Conservation (phyloP, 1,140 invertebrate genomes). For the Procambarus clarkii region DNA sequence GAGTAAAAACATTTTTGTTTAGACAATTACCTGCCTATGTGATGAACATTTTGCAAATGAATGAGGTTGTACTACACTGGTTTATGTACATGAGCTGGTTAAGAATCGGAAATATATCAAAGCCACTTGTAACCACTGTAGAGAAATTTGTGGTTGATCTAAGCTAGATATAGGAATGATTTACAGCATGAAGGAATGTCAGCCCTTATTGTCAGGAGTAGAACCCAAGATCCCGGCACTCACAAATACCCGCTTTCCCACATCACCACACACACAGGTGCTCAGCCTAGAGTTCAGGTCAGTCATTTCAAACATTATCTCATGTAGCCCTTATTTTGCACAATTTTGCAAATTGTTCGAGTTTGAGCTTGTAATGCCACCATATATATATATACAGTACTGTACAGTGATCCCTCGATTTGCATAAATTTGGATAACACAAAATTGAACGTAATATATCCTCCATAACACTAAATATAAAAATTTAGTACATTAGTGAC, state of each 20-base stretch:
- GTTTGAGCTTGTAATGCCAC: too few species aligned
- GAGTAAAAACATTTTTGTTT: background rate
- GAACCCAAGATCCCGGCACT: slow-evolving; percentile 28
- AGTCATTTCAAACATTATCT: background rate
- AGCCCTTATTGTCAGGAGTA: slow-evolving; percentile 1
- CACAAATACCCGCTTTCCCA: slow-evolving; percentile 42
- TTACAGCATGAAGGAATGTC: slow-evolving; percentile 20
- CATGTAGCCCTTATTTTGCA: background rate
- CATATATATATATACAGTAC: too few species aligned
- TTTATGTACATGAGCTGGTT: background rate
- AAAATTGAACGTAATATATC: too few species aligned
- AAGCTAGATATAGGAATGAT: background rate
- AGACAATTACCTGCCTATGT: background rate
- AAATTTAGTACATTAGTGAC: too few species aligned
- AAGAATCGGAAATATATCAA: background rate
- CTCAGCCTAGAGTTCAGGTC: slow-evolving; percentile 18
- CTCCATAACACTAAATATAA: too few species aligned
- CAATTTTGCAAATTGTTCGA: background rate
- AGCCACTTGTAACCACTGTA: background rate
- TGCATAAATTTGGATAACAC: too few species aligned
- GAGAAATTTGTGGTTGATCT: background rate
- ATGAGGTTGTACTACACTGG: background rate
- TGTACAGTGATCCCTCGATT: too few species aligned
- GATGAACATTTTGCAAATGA: background rate
- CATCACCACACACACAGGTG: slow-evolving; percentile 3